Base-by-base conservation (phyloP, 2,113 vertebrate species). In the Limanda limanda region DNA sequence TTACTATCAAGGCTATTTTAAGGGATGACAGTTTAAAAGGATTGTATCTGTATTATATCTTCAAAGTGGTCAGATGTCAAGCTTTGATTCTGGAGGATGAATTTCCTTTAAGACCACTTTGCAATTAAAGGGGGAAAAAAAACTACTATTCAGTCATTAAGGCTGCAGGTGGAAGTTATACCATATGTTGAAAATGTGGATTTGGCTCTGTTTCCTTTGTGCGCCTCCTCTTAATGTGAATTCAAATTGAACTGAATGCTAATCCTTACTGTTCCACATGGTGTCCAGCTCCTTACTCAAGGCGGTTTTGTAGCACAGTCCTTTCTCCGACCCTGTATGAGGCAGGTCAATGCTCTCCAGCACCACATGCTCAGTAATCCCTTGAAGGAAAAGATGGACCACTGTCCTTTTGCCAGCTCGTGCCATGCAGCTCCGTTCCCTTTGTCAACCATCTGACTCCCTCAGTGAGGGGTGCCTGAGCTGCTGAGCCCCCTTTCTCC, bases 311-410 rank as follows among this genome's bases (percentile, higher is more conserved):
- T 72, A 23, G 65, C 21, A 20, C 48, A 47, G 66, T 59, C 81
- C 69, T 83, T 91, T 88, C 78, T 79, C 74, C 81, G 73, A 78
- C 79, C 79, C 86, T 55, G 69, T 87, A 37, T 86, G 91, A 86
- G 84, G 77, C 84, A 85, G 79, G 84, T 89, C 81, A 51, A 37
- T 67, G 80, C 82, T 87, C 83, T 88, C 63, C 3, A 74, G 73
- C 84, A 48, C 85, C 91, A 88, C 85, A 91, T 91, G 89, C 74
- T 85, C 88, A 62, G 55, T 90, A 91, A 92, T 92, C 88, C 87
- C 73, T 78, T 11, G 10, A 85, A 90, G 79, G 84, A 88, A 90
- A 90, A 81, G 85, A 91, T 83, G 79, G 78, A 75, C 80, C 78
- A 80, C 84, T 89, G 81, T 91, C 87, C 81, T 78, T 89, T 91